These are phyloP conservation scores for rabbit (Oryctolagus cuniculus) DNA, from an alignment of 2,113 vertebrate genomes.

Conservation along the genomic window mOryCun1.1 NC_091432.1:182897001-182897500, in stretches of 20 bases:
- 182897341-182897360: neutral
- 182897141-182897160: neutral
- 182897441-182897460: neutral
- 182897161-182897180: neutral
- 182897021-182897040: neutral
- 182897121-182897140: neutral
- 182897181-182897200: neutral
- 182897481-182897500: constrained; percentile 33
- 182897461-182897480: neutral
- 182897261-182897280: constrained; percentile 39
- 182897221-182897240: neutral
- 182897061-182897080: neutral
- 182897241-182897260: constrained; percentile 61
- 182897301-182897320: constrained; percentile 29
- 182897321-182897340: neutral
- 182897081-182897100: neutral
- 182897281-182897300: constrained; percentile 40
- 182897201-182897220: neutral
- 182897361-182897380: constrained; percentile 27
- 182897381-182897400: constrained; percentile 57
- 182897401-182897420: neutral
- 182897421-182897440: neutral
- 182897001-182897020: neutral
- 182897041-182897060: neutral
- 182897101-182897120: neutral